Percentiles rank a stretch among this genome's conserved stretches.
Conservation (phyloP, 2,113 vertebrate genomes). For the Myrmecophaga tridactyla region DNA sequence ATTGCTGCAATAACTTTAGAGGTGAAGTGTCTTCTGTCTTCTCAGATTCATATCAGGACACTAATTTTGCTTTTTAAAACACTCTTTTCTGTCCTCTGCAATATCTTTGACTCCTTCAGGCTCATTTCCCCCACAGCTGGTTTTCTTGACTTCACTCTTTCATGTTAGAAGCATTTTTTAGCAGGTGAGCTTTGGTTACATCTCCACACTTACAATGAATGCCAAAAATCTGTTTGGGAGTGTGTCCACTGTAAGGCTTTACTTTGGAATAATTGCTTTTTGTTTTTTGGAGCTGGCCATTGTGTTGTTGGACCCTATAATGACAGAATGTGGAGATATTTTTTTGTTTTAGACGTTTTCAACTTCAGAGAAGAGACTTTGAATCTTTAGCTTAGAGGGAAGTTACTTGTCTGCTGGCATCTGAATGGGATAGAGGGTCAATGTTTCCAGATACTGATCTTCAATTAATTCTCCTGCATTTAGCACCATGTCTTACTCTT, state of each 20-base stretch:
- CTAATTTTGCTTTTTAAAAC: background rate
- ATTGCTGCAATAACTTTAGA: background rate
- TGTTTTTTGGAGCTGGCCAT: background rate
- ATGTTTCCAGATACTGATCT: background rate
- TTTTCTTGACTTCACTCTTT: background rate
- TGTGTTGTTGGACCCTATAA: background rate
- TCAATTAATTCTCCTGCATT: background rate
- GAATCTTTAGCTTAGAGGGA: background rate
- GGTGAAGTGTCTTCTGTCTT: background rate
- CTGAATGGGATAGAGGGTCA: background rate
- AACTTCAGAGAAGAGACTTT: background rate
- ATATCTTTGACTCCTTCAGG: background rate
- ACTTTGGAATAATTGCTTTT: background rate
- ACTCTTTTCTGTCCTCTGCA: background rate
- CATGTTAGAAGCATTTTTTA: background rate
- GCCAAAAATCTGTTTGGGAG: background rate
- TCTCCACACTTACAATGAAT: background rate
- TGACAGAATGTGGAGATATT: background rate
- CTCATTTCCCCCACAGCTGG: background rate
- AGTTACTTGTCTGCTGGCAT: background rate
- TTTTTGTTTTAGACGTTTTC: background rate
- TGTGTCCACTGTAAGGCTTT: background rate
- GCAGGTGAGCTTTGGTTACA: background rate
- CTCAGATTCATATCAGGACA: background rate
- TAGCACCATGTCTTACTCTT: background rate